Percentiles rank a stretch among this genome's conserved stretches.
phyloP scores from a whole-genome alignment of 1,140 invertebrate genomes.

The Megalopta genalis region DNA sequence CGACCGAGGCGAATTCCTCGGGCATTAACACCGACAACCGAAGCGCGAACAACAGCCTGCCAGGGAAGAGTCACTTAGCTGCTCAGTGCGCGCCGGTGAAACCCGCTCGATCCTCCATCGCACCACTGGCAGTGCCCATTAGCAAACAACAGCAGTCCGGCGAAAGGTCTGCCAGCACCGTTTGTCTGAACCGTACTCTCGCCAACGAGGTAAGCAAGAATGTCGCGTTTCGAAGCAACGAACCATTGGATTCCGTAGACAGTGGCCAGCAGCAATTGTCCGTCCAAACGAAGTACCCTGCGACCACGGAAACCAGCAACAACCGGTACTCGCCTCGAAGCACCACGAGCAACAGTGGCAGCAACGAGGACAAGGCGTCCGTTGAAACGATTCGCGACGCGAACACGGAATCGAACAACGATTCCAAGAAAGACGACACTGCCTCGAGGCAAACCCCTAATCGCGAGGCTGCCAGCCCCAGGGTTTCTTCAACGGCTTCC shows the following conservation, averaged over 20 bases:
- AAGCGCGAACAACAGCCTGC: slow-evolving; percentile 10
- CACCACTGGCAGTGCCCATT: slow-evolving; percentile 69
- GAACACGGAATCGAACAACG: slow-evolving; percentile 1
- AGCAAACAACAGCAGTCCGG: slow-evolving; percentile 60
- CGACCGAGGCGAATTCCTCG: neutral
- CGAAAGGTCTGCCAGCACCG: slow-evolving; percentile 22
- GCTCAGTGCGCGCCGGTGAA: slow-evolving; percentile 73
- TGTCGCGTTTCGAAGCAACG: slow-evolving; percentile 22
- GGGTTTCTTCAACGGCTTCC: slow-evolving; percentile 73
- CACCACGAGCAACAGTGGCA: neutral
- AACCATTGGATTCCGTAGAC: slow-evolving; percentile 13
- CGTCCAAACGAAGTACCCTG: slow-evolving; percentile 38
- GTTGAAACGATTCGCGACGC: slow-evolving; percentile 31
- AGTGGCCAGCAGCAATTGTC: slow-evolving; percentile 13
- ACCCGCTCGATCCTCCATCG: slow-evolving; percentile 64
- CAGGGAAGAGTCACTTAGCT: slow-evolving; percentile 68
- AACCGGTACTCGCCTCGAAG: slow-evolving; percentile 11
- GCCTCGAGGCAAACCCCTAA: slow-evolving; percentile 37
- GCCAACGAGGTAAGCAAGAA: slow-evolving; percentile 22
- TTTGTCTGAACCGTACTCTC: neutral
- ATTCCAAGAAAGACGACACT: slow-evolving; percentile 36
- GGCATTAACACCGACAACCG: slow-evolving; percentile 4
- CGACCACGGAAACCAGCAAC: slow-evolving; percentile 22
- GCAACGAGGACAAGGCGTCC: slow-evolving; percentile 1
- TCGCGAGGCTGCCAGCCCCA: slow-evolving; percentile 68